phyloP scores from a whole-genome alignment of 2,888 invertebrate genomes.

The Phortica okadai region DNA sequence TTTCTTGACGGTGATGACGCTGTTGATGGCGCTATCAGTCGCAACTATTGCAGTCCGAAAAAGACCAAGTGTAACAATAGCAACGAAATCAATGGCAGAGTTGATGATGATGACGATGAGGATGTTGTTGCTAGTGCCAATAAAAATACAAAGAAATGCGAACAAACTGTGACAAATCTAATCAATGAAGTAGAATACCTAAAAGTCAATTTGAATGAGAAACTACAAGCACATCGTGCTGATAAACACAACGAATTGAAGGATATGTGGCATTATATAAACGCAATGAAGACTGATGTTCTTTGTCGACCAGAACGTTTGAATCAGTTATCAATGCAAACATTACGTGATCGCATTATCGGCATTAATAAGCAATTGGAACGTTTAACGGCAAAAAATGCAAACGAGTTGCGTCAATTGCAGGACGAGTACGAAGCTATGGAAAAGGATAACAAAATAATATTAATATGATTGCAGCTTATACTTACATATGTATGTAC shows the following conservation, averaged over 20 bases:
- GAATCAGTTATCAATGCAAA: conserved; percentile 60
- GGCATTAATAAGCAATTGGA: conserved; percentile 65
- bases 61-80: neutral
- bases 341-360: conserved; percentile 70
- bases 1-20: conserved; percentile 55
- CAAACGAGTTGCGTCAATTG: conserved; percentile 56
- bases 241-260: conserved; percentile 63
- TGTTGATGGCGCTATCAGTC: conserved; percentile 13
- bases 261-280: conserved; percentile 70
- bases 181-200: conserved; percentile 71
- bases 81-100: neutral
- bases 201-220: conserved; percentile 59
- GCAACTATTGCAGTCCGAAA: neutral
- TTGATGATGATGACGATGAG: neutral
- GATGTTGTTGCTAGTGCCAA: conserved; percentile 5
- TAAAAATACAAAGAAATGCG: neutral
- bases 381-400: conserved; percentile 63
- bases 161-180: conserved; percentile 36
- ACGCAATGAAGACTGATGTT: conserved; percentile 68
- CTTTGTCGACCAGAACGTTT: conserved; percentile 64
- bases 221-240: conserved; percentile 56
- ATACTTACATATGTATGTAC: no score
- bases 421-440: conserved; percentile 54
- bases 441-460: conserved; percentile 58
- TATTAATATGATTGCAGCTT: conserved; percentile 53